Evolutionary conservation across 2,888 invertebrate species (phyloP), one percentile per base, ranked within the genome.

Genomic region (Drosophila glabriapex): DNA sequence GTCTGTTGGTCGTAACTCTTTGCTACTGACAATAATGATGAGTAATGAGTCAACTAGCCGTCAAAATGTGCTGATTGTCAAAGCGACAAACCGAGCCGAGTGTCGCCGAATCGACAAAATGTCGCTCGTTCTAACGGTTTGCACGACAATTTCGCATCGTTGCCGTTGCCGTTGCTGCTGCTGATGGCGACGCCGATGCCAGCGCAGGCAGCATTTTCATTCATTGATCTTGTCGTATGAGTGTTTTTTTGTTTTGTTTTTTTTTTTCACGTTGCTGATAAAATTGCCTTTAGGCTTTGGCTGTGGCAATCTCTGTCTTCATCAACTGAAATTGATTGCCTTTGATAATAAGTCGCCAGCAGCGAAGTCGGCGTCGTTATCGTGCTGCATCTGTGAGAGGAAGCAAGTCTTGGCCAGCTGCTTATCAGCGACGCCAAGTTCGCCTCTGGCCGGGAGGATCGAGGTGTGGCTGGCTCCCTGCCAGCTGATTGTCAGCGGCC

Each of bases 41-140:
- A 70, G 52, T 78, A 86, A 84, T 80, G 68, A 71, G 67, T 68
- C 78, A 75, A 68, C 75, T 67, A 78, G 74, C 68, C 82, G 80
- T 80, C 78, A 71, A 84, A 82, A 69, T 37, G 62, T 63, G 56
- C 39, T 64, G 64, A 61, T 71, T 68, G 54, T 65, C 68, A 60
- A 58, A 56, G 62, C 41, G 54, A 50, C 59, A 41, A 65, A n/a
- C 14, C 37, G 61, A 46, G 59, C 61, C 77, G 73, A 70, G 49
- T 55, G 37, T 12, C 29, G 61, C 35, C 61, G 67, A 39, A 55
- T 53, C 55, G 22, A 43, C 14, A 43, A 43, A 22, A 35, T 37
- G 29, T 39, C 41, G 50, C 56, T 68, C 66, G 75, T 80, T 83
- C 73, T 81, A 80, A 81, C 83, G 81, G 83, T 69, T 68, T 56